Evolutionary conservation across 2,888 invertebrate species (phyloP), one percentile per base, ranked within the genome.

Genomic region (Dryadula phaetusa): DNA sequence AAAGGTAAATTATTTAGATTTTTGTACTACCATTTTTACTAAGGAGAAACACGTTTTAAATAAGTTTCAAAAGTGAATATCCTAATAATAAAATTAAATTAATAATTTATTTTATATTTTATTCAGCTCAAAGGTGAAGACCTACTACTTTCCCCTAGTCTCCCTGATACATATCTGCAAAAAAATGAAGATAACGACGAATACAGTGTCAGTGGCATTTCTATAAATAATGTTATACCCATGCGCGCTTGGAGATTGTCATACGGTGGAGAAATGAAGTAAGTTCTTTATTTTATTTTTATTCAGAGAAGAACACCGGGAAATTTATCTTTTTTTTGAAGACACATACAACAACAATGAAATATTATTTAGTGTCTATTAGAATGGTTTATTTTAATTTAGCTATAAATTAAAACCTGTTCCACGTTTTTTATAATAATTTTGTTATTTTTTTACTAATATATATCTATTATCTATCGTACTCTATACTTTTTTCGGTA

Each of bases 211-310:
- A 94, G 94, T 73, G 96, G 96, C 0, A 90, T 96, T 16, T 83
- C 84, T 42, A 85, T 95, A 12, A 83, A 82, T n/a, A 94, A 94
- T 25, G 82, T 95, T 12, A 93, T 94, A 74, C 95, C 96, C 4
- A 96, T 96, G 95, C 93, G 94, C 69, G 92, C 92, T 69, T 96
- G 96, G 96, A 93, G 88, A 68, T 78, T 96, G 2, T 77, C 81
- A 20, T 96, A 95, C 78, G 88, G 90, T 34, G 96, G 96, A 16
- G 92, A 93, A 75, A 93, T 96, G 93, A 95, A 94, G 90, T 93
- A 77, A 85, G 93, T 88, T 47, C 7, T 58, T 1, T 8, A 60
- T 20, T 22, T 28, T 22, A 1, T 14, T 14, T 28, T 52, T 12
- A 20, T 18, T 28, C 16, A 16, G 4, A 20, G 14, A n/a, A n/a